Percentiles rank a stretch among this genome's conserved stretches.
Evolutionary conservation across 2,797 vertebrate species (phyloP).

Genomic region (Phataginus tetradactyla): DNA sequence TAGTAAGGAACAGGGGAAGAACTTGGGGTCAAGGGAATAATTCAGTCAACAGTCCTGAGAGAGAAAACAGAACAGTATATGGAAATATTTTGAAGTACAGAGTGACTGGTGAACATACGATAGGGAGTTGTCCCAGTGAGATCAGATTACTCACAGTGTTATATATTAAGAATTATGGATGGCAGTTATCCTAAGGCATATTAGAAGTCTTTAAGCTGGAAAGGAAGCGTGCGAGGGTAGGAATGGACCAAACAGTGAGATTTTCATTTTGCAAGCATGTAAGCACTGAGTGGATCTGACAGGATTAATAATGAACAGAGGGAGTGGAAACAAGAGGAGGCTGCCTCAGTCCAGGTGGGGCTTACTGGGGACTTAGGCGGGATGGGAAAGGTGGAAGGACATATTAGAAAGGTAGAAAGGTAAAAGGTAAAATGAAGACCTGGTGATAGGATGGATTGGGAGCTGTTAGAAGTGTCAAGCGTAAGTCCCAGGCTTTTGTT

Average conservation of each 20-base stretch:
- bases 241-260: not conserved
- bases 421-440: not conserved
- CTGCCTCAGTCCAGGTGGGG: not conserved
- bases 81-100: not conserved
- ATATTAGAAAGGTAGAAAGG: not conserved
- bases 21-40: not conserved
- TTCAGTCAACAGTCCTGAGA: not conserved
- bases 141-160: not conserved
- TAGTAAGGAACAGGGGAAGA: not conserved
- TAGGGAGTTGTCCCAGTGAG: not conserved
- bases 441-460: not conserved
- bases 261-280: not conserved
- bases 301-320: not conserved
- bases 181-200: not conserved
- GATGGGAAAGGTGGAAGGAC: not conserved
- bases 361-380: too few species aligned
- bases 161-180: not conserved
- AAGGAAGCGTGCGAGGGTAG: not conserved
- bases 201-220: not conserved
- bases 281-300: not conserved
- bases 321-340: not conserved
- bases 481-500: not conserved
- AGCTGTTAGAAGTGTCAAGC: not conserved
- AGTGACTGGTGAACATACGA: not conserved
- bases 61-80: not conserved